Base-by-base conservation (phyloP, 2,113 vertebrate genomes). In the Rana temporaria region DNA sequence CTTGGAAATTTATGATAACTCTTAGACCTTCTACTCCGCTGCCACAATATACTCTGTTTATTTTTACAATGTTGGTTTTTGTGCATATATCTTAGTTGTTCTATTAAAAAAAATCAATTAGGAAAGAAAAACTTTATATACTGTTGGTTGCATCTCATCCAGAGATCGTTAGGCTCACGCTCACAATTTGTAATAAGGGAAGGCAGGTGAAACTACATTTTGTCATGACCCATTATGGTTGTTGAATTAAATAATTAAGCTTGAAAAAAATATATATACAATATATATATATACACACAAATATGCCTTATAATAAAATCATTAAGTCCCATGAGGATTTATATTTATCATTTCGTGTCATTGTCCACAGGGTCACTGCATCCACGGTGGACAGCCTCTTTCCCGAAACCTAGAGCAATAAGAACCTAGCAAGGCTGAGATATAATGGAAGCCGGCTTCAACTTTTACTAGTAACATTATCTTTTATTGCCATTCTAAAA, bases 401-500 rank as follows among this genome's bases (percentile, higher is more conserved):
- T 83, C 32, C 75, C 62, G 0, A 22, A 71, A 71, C 63, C 38
- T 34, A 63, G 75, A 22, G 57, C 42, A 59, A 55, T 22, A 34
- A 64, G 11, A 18, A 17, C 6, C 53, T 84, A 79, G 32, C 72
- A 9, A 66, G 70, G 57, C 59, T 38, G 72, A 3, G 85, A 81
- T 0, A 74, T 87, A 88, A 80, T 72, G 85, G 88, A 91, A 90
- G 72, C 89, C 90, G 89, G 91, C 90, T 92, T 89, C 85, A 88
- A 71, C 74, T 93, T 93, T 94, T 93, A 92, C 92, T 89, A 90
- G 89, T 91, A 88, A 87, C 90, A 93, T 93, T 93, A 93, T 92
- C 89, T 93, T 94, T 94, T 93, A 93, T 92, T 90, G 88, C 86
- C 88, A 92, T 87, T 91, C 92, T 93, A 92, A 94, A 91, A 91